Base-by-base conservation (phyloP, 2,888 invertebrate species). In the Ophion obscuratus region DNA sequence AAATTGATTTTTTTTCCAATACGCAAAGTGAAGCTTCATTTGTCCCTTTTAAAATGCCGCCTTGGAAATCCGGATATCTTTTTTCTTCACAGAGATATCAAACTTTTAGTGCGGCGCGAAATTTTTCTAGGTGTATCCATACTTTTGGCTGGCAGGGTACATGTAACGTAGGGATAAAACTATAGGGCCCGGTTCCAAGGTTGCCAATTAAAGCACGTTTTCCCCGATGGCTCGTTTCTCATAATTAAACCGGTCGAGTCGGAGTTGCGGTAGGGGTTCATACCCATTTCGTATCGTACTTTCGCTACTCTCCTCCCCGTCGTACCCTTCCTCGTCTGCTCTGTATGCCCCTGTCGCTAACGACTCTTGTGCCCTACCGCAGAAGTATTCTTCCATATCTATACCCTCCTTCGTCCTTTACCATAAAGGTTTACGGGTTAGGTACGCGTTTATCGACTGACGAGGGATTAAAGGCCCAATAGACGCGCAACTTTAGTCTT, bases 181-280 rank as follows among this genome's bases (percentile, higher is more conserved):
- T 70, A 47, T 74, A 83, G 78, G 84, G 68, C 75, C 83, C 78
- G 83, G 84, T 84, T 87, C 82, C 86, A 86, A 85, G 81, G 83
- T 85, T 84, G 83, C 86, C 87, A 88, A 88, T 88, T 88, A 88
- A 85, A 88, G 78, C 80, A 62, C 82, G 79, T 84, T 81, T 77
- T 87, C 84, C 84, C 85, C 73, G 81, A 81, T 87, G 85, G 83
- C 85, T 86, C 87, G 86, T 88, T 88, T 88, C 87, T 88, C 87
- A 88, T 88, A 88, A 88, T 88, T 88, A 88, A 88, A 86, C 86
- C 79, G 76, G 81, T 70, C 36, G 81, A 86, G 83, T 83, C 78
- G 70, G 81, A 75, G 86, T 81, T 78, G 81, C 36, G 71, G 57
- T 59, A 77, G 20, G 83, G 40, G 81, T 75, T 68, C 53, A 73